Evolutionary conservation across 2,113 vertebrate species (phyloP).

Genomic region (Chaenocephalus aceratus): DNA sequence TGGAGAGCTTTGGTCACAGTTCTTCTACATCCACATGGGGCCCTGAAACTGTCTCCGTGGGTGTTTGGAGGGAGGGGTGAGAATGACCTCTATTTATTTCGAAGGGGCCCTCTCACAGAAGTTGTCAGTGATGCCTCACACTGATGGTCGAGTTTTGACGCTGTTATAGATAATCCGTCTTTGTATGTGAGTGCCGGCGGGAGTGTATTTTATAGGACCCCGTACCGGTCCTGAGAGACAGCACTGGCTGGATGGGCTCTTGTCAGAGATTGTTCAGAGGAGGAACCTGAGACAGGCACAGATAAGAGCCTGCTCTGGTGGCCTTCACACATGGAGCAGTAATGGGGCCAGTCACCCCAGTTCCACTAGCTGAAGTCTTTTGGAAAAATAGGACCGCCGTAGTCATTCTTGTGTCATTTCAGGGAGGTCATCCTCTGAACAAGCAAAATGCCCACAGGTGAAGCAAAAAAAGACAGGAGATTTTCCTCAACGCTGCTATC

Average conservation of each 20-base stretch:
- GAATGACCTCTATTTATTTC: constrained; percentile 78
- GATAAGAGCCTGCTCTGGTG: constrained; percentile 60
- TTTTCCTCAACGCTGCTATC: constrained; percentile 24
- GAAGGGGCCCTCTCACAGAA: constrained; percentile 49
- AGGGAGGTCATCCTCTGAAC: constrained; percentile 31
- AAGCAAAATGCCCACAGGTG: constrained; percentile 31
- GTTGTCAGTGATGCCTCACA: constrained; percentile 62
- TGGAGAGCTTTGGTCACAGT: constrained; percentile 59
- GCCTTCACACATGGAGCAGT: constrained; percentile 55
- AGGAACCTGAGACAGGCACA: constrained; percentile 47
- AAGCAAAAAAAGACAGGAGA: constrained; percentile 13
- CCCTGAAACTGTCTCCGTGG: constrained; percentile 53
- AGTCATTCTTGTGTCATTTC: constrained; percentile 55
- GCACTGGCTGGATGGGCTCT: constrained; percentile 40
- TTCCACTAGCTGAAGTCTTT: constrained; percentile 44
- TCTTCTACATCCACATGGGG: constrained; percentile 60
- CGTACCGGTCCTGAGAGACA: constrained; percentile 40
- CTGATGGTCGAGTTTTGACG: constrained; percentile 70
- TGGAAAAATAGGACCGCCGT: constrained; percentile 36
- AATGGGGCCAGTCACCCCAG: constrained; percentile 62
- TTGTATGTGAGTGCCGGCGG: neutral
- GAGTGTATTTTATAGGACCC: constrained; percentile 19
- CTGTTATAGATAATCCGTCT: constrained; percentile 65
- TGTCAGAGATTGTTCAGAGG: constrained; percentile 44
- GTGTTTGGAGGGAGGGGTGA: constrained; percentile 43